Evolutionary conservation across 92 coral and sea anemone genomes (phyloP).

Genomic region (Desmophyllum pertusum): DNA sequence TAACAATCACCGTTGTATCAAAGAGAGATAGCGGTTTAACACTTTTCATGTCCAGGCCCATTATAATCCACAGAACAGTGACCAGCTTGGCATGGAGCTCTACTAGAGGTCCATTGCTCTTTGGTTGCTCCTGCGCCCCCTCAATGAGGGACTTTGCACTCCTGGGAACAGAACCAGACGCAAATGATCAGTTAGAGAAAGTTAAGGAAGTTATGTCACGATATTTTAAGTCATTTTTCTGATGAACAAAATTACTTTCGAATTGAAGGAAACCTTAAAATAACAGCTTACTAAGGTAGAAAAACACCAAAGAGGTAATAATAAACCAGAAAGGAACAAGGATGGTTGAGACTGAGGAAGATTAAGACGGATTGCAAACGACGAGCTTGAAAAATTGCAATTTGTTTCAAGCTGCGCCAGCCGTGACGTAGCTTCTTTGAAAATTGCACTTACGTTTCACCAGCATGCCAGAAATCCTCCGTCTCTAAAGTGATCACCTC

Average conservation of each 20-base stretch:
- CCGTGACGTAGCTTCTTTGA: too few relatives aligned
- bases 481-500: slow-evolving; percentile 64
- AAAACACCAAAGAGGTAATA: too few relatives aligned
- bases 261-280: too few relatives aligned
- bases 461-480: slow-evolving; percentile 95
- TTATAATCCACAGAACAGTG: slow-evolving; percentile 84
- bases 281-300: too few relatives aligned
- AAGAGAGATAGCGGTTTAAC: slow-evolving; percentile 89
- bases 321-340: too few relatives aligned
- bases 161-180: slow-evolving; percentile 26
- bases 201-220: too few relatives aligned
- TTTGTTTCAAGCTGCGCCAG: too few relatives aligned
- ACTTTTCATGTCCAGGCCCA: slow-evolving; percentile 93
- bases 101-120: slow-evolving; percentile 75
- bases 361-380: too few relatives aligned
- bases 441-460: slow-evolving; percentile 64
- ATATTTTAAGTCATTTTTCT: too few relatives aligned
- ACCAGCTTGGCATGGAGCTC: slow-evolving; percentile 84
- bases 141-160: slow-evolving; percentile 66
- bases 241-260: too few relatives aligned
- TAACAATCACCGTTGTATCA: slow-evolving; percentile 71
- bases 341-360: too few relatives aligned
- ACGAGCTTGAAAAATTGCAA: too few relatives aligned
- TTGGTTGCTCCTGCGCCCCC: slow-evolving; percentile 75
- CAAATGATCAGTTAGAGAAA: not conserved